Evolutionary conservation across 2,113 vertebrate species (phyloP).

Genomic region (Cynoglossus semilaevis): DNA sequence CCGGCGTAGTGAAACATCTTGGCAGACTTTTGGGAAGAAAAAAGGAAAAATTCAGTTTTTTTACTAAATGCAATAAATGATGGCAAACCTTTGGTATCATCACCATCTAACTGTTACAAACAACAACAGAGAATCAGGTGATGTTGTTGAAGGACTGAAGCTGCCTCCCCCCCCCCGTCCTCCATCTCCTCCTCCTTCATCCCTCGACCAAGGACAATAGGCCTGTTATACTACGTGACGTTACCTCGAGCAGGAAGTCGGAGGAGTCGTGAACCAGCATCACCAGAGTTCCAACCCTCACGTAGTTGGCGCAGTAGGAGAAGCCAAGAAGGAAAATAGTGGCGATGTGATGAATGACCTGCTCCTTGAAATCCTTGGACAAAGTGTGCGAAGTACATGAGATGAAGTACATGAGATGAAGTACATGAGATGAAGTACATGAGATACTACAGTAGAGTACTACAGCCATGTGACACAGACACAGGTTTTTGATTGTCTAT

Average conservation of each 20-base stretch:
- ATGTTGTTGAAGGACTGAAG: too few species aligned
- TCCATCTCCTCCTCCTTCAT: too few species aligned
- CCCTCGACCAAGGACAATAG: conserved; percentile 1
- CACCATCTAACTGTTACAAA: not conserved
- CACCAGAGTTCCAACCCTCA: conserved; percentile 86
- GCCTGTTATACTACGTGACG: conserved; percentile 2
- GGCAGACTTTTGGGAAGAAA: conserved; percentile 71
- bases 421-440: not conserved
- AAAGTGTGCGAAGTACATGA: not conserved
- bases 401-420: too few species aligned
- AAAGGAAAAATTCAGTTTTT: not conserved
- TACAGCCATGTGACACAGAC: too few species aligned
- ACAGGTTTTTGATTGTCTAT: too few species aligned
- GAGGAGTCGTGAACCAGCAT: conserved; percentile 87
- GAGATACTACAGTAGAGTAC: not conserved
- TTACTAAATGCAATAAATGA: not conserved
- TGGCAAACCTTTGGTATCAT: not conserved
- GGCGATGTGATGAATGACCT: conserved; percentile 86
- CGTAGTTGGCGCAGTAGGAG: conserved; percentile 88
- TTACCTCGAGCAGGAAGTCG: conserved; percentile 85
- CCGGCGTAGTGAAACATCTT: conserved; percentile 88
- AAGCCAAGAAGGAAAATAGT: conserved; percentile 86
- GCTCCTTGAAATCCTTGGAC: conserved; percentile 88
- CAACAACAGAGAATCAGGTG: too few species aligned
- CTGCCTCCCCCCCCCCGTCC: too few species aligned